Percentiles rank a stretch among this genome's conserved stretches.
Conservation (phyloP, 2,888 invertebrate genomes). For the Malachius bipustulatus region DNA sequence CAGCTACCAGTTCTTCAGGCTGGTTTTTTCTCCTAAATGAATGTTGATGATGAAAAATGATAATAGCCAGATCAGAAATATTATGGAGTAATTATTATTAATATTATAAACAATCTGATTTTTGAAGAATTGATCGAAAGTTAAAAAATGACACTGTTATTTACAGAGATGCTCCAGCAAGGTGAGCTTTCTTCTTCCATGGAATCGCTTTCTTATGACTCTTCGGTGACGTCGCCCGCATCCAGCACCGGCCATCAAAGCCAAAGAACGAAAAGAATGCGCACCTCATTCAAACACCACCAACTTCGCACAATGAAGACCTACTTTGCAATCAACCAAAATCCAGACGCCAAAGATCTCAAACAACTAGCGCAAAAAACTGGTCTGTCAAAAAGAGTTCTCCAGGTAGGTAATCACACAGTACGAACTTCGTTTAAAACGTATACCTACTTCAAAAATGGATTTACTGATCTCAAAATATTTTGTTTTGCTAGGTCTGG, state of each 20-base stretch:
- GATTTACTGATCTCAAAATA: too few relatives aligned
- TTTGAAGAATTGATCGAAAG: too few relatives aligned
- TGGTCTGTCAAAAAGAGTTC: slow-evolving; percentile 90
- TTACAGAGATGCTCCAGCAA: slow-evolving; percentile 64
- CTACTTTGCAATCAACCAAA: slow-evolving; percentile 97
- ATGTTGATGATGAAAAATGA: too few relatives aligned
- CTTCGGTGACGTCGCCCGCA: slow-evolving; percentile 58
- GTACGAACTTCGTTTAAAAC: neutral
- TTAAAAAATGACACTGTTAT: too few relatives aligned
- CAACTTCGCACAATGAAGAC: slow-evolving; percentile 98
- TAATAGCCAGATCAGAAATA: too few relatives aligned
- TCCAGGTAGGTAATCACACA: slow-evolving; percentile 85
- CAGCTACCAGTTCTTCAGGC: slow-evolving; percentile 19
- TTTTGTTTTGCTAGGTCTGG: slow-evolving; percentile 96
- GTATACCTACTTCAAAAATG: neutral
- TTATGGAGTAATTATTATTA: too few relatives aligned
- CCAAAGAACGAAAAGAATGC: slow-evolving; percentile 85
- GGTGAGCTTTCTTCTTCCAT: slow-evolving; percentile 64
- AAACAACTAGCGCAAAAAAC: slow-evolving; percentile 98
- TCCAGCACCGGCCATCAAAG: slow-evolving; percentile 44
- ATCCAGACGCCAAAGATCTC: slow-evolving; percentile 98
- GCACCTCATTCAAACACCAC: slow-evolving; percentile 98
- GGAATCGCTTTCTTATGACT: slow-evolving; percentile 66
- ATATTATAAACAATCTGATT: too few relatives aligned
- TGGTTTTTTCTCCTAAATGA: slow-evolving; percentile 19